A percentile compares a stretch with the other conserved stretches of the same genome.
These are phyloP conservation scores for Corydoras sp. DNA, from an alignment of 2,113 vertebrate species.

Conservation along the genomic window DNA sequence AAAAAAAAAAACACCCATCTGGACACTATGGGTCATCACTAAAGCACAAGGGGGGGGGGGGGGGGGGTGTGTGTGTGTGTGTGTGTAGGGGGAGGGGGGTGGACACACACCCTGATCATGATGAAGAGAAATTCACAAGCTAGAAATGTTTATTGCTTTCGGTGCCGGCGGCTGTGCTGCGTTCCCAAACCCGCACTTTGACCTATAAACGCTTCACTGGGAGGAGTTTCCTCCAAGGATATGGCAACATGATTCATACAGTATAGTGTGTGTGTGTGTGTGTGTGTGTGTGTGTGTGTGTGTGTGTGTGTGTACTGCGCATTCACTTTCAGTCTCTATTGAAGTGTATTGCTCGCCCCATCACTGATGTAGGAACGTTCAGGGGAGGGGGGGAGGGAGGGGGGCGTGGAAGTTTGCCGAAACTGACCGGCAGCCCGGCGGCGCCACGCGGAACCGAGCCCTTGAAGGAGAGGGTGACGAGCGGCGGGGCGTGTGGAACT, in stretches of 20 bases:
- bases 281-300: conserved; percentile 24
- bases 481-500: background rate
- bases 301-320: conserved; percentile 42
- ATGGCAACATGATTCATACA: conserved; percentile 45
- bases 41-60: conserved; percentile 25
- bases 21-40: conserved; percentile 12
- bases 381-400: background rate
- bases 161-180: conserved; percentile 33
- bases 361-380: conserved; percentile 21
- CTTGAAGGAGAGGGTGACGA: conserved; percentile 44
- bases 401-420: background rate
- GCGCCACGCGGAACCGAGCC: conserved; percentile 21
- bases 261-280: conserved; percentile 7
- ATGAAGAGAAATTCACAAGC: conserved; percentile 55
- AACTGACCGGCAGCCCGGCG: conserved; percentile 42
- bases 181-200: conserved; percentile 40
- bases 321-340: conserved; percentile 38
- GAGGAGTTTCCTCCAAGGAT: conserved; percentile 38
- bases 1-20: conserved; percentile 2
- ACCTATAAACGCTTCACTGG: conserved; percentile 52
- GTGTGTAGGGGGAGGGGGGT: too few relatives aligned
- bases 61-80: too few relatives aligned
- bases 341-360: conserved; percentile 17
- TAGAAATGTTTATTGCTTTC: conserved; percentile 64
- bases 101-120: background rate